Percentiles rank a stretch among this genome's conserved stretches.
Conservation (phyloP, 2,888 invertebrate genomes). For the Troides aeacus region DNA sequence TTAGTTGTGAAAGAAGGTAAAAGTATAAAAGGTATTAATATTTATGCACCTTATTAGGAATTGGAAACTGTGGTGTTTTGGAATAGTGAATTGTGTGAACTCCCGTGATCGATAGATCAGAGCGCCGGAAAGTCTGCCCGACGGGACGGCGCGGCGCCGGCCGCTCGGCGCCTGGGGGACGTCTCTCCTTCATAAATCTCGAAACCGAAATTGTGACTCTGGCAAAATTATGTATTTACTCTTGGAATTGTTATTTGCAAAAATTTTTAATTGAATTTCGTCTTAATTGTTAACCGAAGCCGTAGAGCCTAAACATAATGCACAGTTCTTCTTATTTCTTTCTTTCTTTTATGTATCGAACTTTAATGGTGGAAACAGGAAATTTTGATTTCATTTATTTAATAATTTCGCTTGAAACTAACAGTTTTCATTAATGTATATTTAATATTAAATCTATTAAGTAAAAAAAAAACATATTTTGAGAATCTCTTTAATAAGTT, state of each 20-base stretch:
- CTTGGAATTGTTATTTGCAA: conserved; percentile 15
- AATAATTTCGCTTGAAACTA: too few species aligned
- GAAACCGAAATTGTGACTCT: conserved; percentile 43
- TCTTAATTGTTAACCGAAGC: not conserved
- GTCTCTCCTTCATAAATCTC: conserved; percentile 52
- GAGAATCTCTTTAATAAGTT: too few species aligned
- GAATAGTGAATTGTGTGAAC: conserved; percentile 56
- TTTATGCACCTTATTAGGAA: not conserved
- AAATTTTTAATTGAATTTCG: not conserved
- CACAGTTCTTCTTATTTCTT: too few species aligned
- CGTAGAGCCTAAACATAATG: too few species aligned
- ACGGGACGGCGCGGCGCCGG: conserved; percentile 73
- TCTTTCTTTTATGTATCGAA: too few species aligned
- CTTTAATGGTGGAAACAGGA: too few species aligned
- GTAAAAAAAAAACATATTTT: too few species aligned
- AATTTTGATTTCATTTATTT: too few species aligned
- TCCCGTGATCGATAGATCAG: conserved; percentile 59
- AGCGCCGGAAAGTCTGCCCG: conserved; percentile 66
- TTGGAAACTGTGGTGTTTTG: conserved; percentile 2
- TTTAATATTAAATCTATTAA: too few species aligned
- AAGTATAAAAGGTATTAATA: not conserved
- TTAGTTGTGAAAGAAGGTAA: too few species aligned
- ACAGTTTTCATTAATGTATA: too few species aligned
- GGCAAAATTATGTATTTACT: conserved; percentile 50
- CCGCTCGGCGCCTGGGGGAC: conserved; percentile 65